Base-by-base conservation (phyloP, 2,888 invertebrate genomes). In the Callinectes sapidus region DNA sequence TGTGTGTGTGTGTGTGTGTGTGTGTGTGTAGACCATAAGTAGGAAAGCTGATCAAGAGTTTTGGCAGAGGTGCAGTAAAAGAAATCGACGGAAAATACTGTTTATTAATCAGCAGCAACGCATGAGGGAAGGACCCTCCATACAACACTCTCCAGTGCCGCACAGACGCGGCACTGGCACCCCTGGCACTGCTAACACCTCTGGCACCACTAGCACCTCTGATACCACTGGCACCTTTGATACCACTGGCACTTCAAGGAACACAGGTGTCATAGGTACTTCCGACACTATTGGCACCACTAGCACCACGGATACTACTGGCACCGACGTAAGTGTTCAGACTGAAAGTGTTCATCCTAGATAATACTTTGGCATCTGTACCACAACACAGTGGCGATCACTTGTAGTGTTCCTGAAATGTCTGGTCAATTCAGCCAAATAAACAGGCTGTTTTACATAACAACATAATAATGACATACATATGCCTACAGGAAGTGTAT, bases 291-390 rank as follows among this genome's bases (percentile, higher is more conserved):
- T 71, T 71, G 71, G 71, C 71, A 28, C 71, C 71, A 71, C 71
- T 71, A 71, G 71, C 71, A 71, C 71, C 71, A n/a, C 71, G n/a
- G 71, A 71, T 28, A 71, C 71, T 71, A 71, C 71, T 71, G 71
- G 71, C 71, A 71, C 71, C 71, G n/a, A 10, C 23, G 71, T 71
- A 71, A 71, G 71, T 71, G 71, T 71, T 28, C 13, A 71, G 71
- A 28, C 28, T 71, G 71, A n/a, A 71, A 71, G 71, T 71, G 71
- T 23, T 71, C 71, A 13, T 71, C n/a, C 16, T 81, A 48, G 35
- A 54, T 91, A 77, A 88, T 91, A 91, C 88, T 91, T 91, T 91
- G 91, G 88, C 91, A 87, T 87, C 91, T 77, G 88, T 32, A 87
- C 66, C 91, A 91, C 91, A 88, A 88, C 42, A 87, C 88, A 87